Conservation (phyloP, 1,140 invertebrate species). For the Megathymus violae region DNA sequence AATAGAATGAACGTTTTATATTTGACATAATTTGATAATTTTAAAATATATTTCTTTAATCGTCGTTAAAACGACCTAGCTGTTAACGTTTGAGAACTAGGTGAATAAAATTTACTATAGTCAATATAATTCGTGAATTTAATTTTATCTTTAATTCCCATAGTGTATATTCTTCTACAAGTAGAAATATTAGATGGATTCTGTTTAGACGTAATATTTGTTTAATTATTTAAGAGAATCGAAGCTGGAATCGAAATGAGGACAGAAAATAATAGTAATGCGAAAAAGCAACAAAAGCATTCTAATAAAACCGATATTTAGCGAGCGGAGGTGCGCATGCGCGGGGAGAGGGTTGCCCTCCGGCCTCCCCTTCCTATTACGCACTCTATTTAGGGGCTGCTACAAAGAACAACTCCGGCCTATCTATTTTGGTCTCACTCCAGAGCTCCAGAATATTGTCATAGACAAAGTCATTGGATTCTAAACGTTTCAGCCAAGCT, state of each 20-base stretch:
- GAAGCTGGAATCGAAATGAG: slow-evolving; percentile 38
- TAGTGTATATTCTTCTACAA: too few species aligned
- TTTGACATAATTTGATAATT: not conserved
- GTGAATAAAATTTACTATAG: not conserved
- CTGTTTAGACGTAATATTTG: not conserved
- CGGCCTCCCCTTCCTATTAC: slow-evolving; percentile 75
- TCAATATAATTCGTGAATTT: not conserved
- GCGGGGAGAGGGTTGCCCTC: slow-evolving; percentile 58
- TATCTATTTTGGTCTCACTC: slow-evolving; percentile 79
- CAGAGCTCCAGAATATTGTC: slow-evolving; percentile 70
- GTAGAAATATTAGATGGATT: not conserved
- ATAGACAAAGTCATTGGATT: slow-evolving; percentile 69
- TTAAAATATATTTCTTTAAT: not conserved
- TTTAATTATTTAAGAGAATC: not conserved
- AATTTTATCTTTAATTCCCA: not conserved
- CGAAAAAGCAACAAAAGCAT: slow-evolving; percentile 65
- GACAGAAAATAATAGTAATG: slow-evolving; percentile 51
- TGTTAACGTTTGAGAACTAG: not conserved
- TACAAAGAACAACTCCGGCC: slow-evolving; percentile 75
- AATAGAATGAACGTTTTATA: slow-evolving; percentile 15
- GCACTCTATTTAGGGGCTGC: slow-evolving; percentile 79
- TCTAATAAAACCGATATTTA: slow-evolving; percentile 78
- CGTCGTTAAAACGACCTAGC: not conserved
- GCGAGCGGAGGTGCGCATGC: slow-evolving; percentile 63
- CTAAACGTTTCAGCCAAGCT: slow-evolving; percentile 41